These are phyloP conservation scores for Pelochelys cantorii DNA, from an alignment of 2,797 vertebrate genomes.

Conservation along the genomic window DNA sequence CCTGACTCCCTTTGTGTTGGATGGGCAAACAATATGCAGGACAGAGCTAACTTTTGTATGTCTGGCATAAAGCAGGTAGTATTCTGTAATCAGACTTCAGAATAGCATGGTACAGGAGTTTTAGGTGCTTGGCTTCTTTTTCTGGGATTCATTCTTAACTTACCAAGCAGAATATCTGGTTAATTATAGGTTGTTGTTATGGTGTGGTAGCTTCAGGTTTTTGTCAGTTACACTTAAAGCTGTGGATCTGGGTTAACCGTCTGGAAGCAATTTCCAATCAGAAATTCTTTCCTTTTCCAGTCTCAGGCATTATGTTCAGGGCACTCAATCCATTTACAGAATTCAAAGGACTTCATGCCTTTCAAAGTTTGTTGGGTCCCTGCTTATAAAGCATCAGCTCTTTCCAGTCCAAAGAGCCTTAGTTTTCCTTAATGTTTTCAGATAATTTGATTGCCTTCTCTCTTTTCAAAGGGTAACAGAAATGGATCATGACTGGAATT, in stretches of 20 bases:
- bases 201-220: not conserved
- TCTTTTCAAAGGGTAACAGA: not conserved
- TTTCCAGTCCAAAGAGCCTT: too few relatives aligned
- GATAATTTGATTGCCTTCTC: not conserved
- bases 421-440: not conserved
- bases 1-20: not conserved
- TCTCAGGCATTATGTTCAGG: not conserved
- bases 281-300: not conserved
- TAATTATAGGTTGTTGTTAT: not conserved
- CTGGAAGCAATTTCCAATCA: fast-evolving
- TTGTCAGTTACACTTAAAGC: not conserved
- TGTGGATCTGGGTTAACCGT: not conserved
- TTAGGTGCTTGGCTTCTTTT: not conserved
- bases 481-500: not conserved
- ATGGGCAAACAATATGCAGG: not conserved
- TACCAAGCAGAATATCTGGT: not conserved
- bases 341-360: not conserved
- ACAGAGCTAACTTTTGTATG: not conserved
- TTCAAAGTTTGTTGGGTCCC: not conserved
- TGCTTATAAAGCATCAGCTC: fast-evolving
- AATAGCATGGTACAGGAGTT: not conserved
- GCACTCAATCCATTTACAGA: not conserved
- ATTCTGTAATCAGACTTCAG: not conserved
- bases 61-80: not conserved
- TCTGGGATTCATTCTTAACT: not conserved